Evolutionary conservation across 2,888 invertebrate genomes (phyloP).

Genomic region (Papilio gigon): DNA sequence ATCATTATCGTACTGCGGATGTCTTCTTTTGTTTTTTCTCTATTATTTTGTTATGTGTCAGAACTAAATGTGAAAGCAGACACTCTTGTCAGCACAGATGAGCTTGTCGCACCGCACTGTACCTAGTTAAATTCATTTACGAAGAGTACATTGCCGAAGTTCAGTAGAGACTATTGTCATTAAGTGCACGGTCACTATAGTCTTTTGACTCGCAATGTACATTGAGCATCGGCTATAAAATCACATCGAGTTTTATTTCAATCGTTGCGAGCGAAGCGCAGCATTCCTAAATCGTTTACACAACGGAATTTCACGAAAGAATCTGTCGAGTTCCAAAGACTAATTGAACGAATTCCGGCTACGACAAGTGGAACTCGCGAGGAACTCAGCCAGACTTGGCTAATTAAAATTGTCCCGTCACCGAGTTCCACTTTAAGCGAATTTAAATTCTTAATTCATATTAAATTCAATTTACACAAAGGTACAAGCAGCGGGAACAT

Average conservation of each 20-base stretch:
- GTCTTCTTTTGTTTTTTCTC: too few species aligned
- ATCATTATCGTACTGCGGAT: too few species aligned
- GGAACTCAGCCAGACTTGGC: conserved; percentile 32
- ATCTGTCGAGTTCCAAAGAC: conserved; percentile 38
- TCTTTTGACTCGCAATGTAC: conserved; percentile 1
- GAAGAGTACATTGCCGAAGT: too few species aligned
- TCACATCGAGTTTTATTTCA: conserved; percentile 16
- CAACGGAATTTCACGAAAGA: conserved; percentile 32
- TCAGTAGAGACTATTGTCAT: not conserved
- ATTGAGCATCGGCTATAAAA: not conserved
- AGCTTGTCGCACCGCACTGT: too few species aligned
- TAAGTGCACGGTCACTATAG: not conserved
- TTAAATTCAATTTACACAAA: conserved; percentile 3
- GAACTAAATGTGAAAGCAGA: too few species aligned
- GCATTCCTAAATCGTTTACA: conserved; percentile 29
- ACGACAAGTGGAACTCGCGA: conserved; percentile 28
- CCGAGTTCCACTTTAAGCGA: conserved; percentile 19
- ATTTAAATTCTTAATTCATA: conserved; percentile 25
- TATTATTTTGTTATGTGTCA: too few species aligned
- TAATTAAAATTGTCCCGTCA: conserved; percentile 39
- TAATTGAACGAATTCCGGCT: conserved; percentile 40
- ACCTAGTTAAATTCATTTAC: too few species aligned
- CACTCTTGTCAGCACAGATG: too few species aligned
- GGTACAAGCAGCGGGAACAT: not conserved
- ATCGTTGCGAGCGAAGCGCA: conserved; percentile 10